phyloP scores from a whole-genome alignment of 2,113 vertebrate species.

The Hippocampus zosterae region DNA sequence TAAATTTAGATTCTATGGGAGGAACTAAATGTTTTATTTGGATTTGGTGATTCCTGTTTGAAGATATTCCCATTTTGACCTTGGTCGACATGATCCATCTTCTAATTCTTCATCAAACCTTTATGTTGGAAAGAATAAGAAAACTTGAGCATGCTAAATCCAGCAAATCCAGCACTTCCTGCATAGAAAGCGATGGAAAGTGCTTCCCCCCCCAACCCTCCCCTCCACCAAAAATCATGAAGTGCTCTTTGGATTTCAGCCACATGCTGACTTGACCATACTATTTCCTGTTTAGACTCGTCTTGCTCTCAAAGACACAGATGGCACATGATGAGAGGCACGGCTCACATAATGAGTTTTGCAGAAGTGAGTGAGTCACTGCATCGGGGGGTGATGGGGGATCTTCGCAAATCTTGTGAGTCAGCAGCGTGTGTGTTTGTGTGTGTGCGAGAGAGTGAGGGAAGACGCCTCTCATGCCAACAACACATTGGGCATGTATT shows the following conservation, averaged over 20 bases:
- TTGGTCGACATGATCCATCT: neutral
- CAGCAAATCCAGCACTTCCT: slow-evolving; percentile 9
- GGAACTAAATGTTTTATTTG: neutral
- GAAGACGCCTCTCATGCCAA: neutral
- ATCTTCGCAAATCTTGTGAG: slow-evolving; percentile 1
- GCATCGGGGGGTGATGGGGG: neutral
- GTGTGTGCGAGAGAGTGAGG: neutral
- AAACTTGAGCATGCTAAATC: neutral
- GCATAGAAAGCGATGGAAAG: slow-evolving; percentile 34
- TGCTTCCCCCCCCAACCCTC: neutral
- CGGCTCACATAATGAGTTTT: slow-evolving; percentile 44
- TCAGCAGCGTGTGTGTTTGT: neutral
- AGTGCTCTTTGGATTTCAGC: slow-evolving; percentile 57
- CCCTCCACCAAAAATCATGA: slow-evolving; percentile 13
- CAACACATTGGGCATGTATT: slow-evolving; percentile 25
- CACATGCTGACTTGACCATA: slow-evolving; percentile 57
- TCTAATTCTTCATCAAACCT: neutral
- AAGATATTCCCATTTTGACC: neutral
- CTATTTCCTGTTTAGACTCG: slow-evolving; percentile 69
- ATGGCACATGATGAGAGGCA: slow-evolving; percentile 45
- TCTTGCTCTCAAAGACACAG: slow-evolving; percentile 24
- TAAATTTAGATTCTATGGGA: neutral
- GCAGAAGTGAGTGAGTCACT: slow-evolving; percentile 42
- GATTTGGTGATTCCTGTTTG: neutral
- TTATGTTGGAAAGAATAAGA: slow-evolving; percentile 1